phyloP scores from a whole-genome alignment of 2,888 invertebrate genomes.

The Dicroscelio sp. region DNA sequence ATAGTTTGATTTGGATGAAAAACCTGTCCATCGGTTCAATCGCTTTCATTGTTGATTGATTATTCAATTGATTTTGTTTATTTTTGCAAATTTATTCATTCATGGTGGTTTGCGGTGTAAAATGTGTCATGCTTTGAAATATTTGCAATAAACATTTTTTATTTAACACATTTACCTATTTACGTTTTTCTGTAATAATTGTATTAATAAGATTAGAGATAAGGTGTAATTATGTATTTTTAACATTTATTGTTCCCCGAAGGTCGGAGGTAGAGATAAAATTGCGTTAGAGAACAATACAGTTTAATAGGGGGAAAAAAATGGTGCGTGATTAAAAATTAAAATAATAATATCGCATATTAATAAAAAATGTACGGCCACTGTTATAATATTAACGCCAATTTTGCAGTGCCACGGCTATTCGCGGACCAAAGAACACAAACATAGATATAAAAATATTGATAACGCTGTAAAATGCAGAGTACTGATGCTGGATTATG shows the following conservation, averaged over 20 bases:
- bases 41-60: no score
- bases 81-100: no score
- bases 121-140: no score
- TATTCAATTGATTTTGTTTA: no score
- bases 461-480: no score
- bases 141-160: no score
- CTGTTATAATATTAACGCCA: neutral
- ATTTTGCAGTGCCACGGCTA: neutral
- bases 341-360: neutral
- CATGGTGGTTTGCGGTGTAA: neutral
- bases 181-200: slow-evolving; percentile 18
- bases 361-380: neutral
- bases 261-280: slow-evolving; percentile 42
- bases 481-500: no score
- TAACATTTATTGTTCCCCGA: slow-evolving; percentile 19
- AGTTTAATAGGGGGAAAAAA: neutral
- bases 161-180: no score
- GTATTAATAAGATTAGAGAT: slow-evolving; percentile 63
- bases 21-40: no score
- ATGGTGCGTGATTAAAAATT: neutral
- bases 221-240: slow-evolving; percentile 47
- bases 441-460: no score
- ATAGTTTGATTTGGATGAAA: no score
- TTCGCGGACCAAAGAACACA: no score
- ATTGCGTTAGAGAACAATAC: slow-evolving; percentile 20